These are phyloP conservation scores for Scaptomyza pallida DNA, from an alignment of 1,140 invertebrate genomes.

Conservation along the genomic window DNA sequence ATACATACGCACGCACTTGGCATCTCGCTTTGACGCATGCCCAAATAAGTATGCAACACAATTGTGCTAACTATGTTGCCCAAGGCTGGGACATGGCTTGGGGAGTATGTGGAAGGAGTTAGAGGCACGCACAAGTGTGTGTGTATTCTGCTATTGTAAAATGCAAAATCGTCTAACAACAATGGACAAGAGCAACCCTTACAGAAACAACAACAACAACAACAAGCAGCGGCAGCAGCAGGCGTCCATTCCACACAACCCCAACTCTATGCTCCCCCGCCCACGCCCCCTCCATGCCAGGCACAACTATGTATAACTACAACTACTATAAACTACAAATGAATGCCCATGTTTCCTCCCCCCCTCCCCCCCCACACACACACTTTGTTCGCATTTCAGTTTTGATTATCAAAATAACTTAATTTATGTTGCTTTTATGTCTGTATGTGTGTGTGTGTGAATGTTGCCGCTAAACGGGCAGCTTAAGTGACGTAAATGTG, in stretches of 20 bases:
- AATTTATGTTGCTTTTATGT: constrained; percentile 62
- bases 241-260: neutral
- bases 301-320: constrained; percentile 14
- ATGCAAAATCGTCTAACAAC: constrained; percentile 54
- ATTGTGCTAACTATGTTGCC: constrained; percentile 78
- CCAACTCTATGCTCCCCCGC: neutral
- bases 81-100: constrained; percentile 8
- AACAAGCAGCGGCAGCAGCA: constrained; percentile 7
- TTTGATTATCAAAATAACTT: constrained; percentile 82
- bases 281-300: neutral
- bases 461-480: constrained; percentile 58
- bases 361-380: neutral
- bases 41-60: constrained; percentile 77
- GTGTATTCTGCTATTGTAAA: constrained; percentile 36
- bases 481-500: constrained; percentile 78
- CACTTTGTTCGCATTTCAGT: constrained; percentile 75
- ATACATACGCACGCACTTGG: constrained; percentile 41
- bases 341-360: constrained; percentile 54
- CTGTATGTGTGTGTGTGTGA: constrained; percentile 12
- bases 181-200: constrained; percentile 69
- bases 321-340: constrained; percentile 64
- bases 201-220: constrained; percentile 10
- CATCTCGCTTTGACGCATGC: constrained; percentile 71
- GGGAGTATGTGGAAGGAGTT: constrained; percentile 10
- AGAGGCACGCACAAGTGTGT: constrained; percentile 9